These are phyloP conservation scores for Acrocephalus kingi DNA, from an alignment of 2,113 vertebrate species.

Conservation along the genomic window DNA sequence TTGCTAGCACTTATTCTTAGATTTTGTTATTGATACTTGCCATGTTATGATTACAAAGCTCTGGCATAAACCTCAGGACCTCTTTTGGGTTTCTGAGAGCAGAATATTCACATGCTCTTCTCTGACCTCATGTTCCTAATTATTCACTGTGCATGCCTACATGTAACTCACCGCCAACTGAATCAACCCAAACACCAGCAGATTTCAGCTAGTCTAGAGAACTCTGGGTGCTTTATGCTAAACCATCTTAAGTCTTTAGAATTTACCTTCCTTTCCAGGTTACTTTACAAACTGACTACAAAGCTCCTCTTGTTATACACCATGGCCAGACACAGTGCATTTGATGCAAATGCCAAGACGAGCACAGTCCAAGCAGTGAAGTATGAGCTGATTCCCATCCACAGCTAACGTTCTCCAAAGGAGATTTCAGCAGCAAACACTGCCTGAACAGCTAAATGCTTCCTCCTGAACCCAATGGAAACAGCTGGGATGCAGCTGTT, in stretches of 20 bases:
- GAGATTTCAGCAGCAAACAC: neutral
- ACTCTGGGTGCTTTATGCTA: neutral
- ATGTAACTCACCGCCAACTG: neutral
- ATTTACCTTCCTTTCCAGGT: neutral
- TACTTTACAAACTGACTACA: neutral
- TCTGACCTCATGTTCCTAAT: neutral
- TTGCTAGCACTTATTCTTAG: neutral
- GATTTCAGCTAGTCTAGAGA: neutral
- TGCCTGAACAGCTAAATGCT: neutral
- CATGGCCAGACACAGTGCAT: neutral
- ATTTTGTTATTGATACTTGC: neutral
- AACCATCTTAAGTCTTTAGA: neutral
- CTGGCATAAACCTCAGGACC: neutral
- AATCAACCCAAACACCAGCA: neutral
- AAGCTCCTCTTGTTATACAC: neutral
- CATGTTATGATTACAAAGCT: neutral
- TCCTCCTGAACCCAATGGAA: neutral
- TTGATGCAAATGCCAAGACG: neutral
- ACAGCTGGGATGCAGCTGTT: neutral
- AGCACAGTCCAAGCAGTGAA: neutral
- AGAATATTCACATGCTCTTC: slow-evolving; percentile 17
- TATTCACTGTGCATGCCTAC: neutral
- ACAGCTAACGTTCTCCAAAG: neutral
- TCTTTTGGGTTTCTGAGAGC: neutral
- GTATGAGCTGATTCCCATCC: neutral